Evolutionary conservation across 2,113 vertebrate species (phyloP).

Genomic region (Ranitomeya variabilis): DNA sequence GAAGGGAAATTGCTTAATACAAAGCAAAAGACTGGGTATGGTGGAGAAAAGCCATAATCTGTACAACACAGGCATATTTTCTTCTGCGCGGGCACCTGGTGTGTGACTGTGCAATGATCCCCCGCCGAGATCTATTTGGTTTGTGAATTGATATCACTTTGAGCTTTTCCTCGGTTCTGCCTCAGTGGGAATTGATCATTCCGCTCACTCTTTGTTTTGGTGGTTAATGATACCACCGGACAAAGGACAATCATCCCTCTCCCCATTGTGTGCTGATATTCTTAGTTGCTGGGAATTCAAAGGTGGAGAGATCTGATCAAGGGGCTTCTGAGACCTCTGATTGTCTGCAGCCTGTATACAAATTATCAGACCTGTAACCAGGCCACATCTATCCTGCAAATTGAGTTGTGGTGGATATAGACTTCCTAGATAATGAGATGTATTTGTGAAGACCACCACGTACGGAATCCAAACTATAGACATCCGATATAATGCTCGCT

Average conservation of each 20-base stretch:
- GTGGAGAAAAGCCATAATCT: not conserved
- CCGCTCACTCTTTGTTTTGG: slow-evolving; percentile 28
- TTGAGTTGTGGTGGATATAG: not conserved
- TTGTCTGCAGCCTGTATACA: not conserved
- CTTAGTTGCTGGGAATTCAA: not conserved
- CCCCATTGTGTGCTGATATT: not conserved
- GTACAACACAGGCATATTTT: not conserved
- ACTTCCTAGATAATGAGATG: not conserved
- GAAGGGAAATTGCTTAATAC: slow-evolving; percentile 7
- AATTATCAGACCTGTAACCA: not conserved
- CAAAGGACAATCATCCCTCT: slow-evolving; percentile 21
- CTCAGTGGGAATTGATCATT: slow-evolving; percentile 53
- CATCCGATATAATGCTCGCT: not conserved
- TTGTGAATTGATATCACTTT: slow-evolving; percentile 46
- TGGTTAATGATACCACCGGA: slow-evolving; percentile 23
- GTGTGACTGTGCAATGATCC: slow-evolving; percentile 2
- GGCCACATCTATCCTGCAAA: not conserved
- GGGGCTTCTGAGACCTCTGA: not conserved
- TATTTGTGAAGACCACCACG: too few relatives aligned
- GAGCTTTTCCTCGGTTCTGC: slow-evolving; percentile 36
- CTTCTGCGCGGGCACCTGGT: not conserved
- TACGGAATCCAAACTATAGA: not conserved
- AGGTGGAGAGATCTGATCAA: not conserved
- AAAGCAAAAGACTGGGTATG: not conserved
- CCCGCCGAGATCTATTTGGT: slow-evolving; percentile 37